phyloP scores from a whole-genome alignment of 2,888 invertebrate species.

The Polyommatus icarus region DNA sequence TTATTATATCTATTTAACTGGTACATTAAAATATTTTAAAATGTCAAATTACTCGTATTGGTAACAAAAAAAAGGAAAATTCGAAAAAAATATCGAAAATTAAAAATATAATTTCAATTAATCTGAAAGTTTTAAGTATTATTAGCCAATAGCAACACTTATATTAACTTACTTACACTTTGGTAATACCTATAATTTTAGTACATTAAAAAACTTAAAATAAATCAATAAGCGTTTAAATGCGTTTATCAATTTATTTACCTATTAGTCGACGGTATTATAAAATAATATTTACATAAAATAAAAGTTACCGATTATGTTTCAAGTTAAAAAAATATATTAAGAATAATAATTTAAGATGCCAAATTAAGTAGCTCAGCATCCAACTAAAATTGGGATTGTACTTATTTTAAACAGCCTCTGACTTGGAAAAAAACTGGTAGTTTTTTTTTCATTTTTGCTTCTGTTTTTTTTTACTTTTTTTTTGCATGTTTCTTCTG shows the following conservation, averaged over 20 bases:
- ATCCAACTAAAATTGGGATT: conserved; percentile 13
- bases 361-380: conserved; percentile 25
- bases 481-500: background rate
- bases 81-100: background rate
- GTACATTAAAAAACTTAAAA: conserved; percentile 55
- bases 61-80: conserved; percentile 5
- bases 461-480: background rate
- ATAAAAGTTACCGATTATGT: conserved; percentile 13
- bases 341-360: conserved; percentile 19
- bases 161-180: conserved; percentile 76
- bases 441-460: background rate
- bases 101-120: background rate
- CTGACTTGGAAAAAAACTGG: conserved; percentile 17
- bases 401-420: conserved; percentile 25
- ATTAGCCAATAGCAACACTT: conserved; percentile 48
- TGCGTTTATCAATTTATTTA: conserved; percentile 32
- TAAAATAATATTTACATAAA: conserved; percentile 35
- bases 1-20: conserved; percentile 25
- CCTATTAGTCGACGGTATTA: conserved; percentile 30
- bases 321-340: background rate
- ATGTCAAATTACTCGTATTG: conserved; percentile 37
- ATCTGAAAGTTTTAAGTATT: conserved; percentile 20
- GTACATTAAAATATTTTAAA: conserved; percentile 40
- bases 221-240: conserved; percentile 38
- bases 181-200: conserved; percentile 75